Base-by-base conservation (phyloP, 2,888 invertebrate species). In the Tolmerus cingulatus region DNA sequence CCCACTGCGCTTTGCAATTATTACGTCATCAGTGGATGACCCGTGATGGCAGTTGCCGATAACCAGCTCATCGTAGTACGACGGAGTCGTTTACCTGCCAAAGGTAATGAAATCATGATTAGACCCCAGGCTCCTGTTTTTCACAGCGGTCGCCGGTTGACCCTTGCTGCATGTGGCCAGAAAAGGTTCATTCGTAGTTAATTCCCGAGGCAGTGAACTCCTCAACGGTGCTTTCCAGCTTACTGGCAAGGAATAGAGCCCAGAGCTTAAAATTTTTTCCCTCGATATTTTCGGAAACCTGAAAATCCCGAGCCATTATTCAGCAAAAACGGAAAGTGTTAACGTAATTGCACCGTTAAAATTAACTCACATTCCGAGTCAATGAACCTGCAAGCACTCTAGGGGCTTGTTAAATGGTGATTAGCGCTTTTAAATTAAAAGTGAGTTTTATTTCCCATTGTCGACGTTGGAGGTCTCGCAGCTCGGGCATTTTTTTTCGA, bases 261-360 rank as follows among this genome's bases (percentile, higher is more conserved):
- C 14, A 12, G 74, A 16, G 46, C 30, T 43, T 43, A 66, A 12
- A 1, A 66, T 66, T 66, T 66, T 66, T 66, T 46, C 43, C 46
- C 19, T 16, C 27, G 5, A 74, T 16, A 14, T 85, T 43, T 74
- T 43, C 16, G 23, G 43, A 85, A 74, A 43, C 46, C 46, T 9
- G 23, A 46, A 14, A 74, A 74, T 74, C 46, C n/a, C 46, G n/a
- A 34, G 27, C 74, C 85, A 46, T 85, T 84, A 84, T 30, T 84
- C 82, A 84, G 82, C 82, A 85, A 85, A 85, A 85, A 85, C 85
- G 34, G 85, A 85, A 85, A 85, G 85, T 85, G 85, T 85, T 84
- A 85, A 43, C 74, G 85, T 85, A 85, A 85, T 74, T 85, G 46
- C 85, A 85, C 74, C 85, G 85, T 74, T 85, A 85, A 85, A 84